Evolutionary conservation across 2,797 vertebrate species (phyloP), one percentile per base, ranked within the genome.

Genomic region (Gambelia wislizenii): DNA sequence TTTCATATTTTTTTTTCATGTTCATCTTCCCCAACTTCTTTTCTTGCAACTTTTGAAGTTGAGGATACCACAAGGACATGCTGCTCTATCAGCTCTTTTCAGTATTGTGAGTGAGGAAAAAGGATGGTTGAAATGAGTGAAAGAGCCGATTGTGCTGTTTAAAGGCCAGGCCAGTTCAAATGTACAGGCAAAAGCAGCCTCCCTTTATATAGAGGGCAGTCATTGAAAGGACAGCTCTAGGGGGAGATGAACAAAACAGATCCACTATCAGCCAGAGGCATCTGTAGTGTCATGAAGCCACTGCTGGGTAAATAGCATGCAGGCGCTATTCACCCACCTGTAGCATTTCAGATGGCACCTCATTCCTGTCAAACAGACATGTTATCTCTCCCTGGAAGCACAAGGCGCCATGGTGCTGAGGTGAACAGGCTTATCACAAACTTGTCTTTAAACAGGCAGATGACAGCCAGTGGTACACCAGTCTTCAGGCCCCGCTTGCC

Each of bases 51-150:
- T 89, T 14, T 42, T 83, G 61, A 82, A 75, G 72, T 27, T 42
- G 52, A 44, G 36, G 80, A 64, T 54, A 22, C 9, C n/a, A 87
- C 77, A 0, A 0, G 52, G 0, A 4, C n/a, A 44, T 14, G 0
- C 0, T 27, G n/a, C 70, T 83, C 79, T 91, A 82, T 78, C 79
- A 89, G 85, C 1, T 36, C 56, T 69, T 83, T 7, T 0, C 0
- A 0, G 61, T 59, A 82, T 2, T 69, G 54, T 27, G 20, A 79
- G 83, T 44, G 22, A 90, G 74, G 16, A 54, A 85, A 77, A 84
- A 84, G 89, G 54, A 67, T 70, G 87, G 77, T 47, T 87, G 87
- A 91, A 93, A 89, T 70, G n/a, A 89, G n/a, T 88, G 90, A 87
- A 94, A 93, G 77, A 80, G 6, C 12, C 8, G 0, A 86, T 69